Percentiles rank a stretch among this genome's conserved stretches.
phyloP scores from a whole-genome alignment of 2,888 invertebrate species.

The Andricus quercusramuli region DNA sequence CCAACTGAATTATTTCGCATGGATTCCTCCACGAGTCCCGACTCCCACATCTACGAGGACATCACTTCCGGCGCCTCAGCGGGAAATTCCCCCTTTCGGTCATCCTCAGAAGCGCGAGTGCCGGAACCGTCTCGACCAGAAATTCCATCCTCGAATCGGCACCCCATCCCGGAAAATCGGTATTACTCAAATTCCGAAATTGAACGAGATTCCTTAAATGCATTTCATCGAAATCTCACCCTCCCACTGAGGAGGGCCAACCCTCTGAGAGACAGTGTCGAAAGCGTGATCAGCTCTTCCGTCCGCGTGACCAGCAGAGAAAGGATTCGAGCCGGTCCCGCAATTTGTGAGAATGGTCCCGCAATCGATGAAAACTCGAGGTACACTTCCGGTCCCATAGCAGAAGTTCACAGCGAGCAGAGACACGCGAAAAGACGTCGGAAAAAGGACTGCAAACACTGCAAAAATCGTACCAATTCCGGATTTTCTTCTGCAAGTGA shows the following conservation, averaged over 20 bases:
- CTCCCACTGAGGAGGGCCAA: constrained; percentile 64
- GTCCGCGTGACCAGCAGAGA: constrained; percentile 67
- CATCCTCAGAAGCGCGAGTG: neutral
- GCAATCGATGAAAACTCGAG: constrained; percentile 2
- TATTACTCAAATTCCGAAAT: constrained; percentile 46
- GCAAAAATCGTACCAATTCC: constrained; percentile 53
- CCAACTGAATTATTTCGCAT: constrained; percentile 52
- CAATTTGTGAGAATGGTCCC: neutral
- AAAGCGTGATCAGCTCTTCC: constrained; percentile 61
- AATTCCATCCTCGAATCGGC: constrained; percentile 26
- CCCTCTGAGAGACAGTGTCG: constrained; percentile 54
- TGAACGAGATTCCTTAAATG: constrained; percentile 44
- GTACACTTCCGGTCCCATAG: constrained; percentile 31
- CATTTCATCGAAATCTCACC: constrained; percentile 69
- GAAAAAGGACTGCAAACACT: constrained; percentile 75
- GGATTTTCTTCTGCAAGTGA: neutral
- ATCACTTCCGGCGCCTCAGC: constrained; percentile 54
- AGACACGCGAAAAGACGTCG: constrained; percentile 65
- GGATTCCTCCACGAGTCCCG: constrained; percentile 52
- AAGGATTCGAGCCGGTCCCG: constrained; percentile 46
- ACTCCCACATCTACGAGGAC: constrained; percentile 74
- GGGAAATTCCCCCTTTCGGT: constrained; percentile 13
- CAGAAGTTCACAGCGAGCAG: constrained; percentile 38
- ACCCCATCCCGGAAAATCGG: neutral
- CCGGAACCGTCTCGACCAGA: constrained; percentile 45